phyloP scores from a whole-genome alignment of 2,113 vertebrate species.

The Terrapene triunguis region DNA sequence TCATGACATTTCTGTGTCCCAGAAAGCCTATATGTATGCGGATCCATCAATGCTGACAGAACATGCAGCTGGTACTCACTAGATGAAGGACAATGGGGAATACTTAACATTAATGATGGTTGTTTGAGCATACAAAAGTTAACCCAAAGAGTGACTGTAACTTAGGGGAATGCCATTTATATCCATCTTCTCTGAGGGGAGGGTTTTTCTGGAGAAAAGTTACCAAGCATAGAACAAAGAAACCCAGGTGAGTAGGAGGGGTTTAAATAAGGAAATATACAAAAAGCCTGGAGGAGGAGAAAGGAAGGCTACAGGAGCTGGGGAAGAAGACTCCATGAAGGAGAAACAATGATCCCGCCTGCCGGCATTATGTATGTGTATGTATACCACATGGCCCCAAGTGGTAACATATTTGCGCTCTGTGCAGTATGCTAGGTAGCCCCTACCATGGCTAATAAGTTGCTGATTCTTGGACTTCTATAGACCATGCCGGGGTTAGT shows the following conservation, averaged over 20 bases:
- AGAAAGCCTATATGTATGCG: background rate
- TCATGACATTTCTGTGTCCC: background rate
- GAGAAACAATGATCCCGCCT: background rate
- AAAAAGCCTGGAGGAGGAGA: background rate
- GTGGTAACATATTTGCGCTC: constrained; percentile 6
- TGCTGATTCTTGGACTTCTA: background rate
- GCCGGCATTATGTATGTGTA: constrained; percentile 15
- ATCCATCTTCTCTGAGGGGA: background rate
- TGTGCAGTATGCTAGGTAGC: constrained; percentile 39
- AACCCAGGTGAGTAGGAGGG: background rate
- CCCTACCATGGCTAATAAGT: background rate
- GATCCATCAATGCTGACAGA: background rate
- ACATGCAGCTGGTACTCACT: background rate
- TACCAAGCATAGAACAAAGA: background rate
- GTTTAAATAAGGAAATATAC: background rate
- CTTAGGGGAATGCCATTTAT: background rate
- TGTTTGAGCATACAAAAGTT: background rate
- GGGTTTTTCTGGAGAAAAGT: background rate
- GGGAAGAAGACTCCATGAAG: background rate
- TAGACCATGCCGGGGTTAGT: background rate
- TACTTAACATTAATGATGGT: background rate
- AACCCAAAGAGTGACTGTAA: background rate
- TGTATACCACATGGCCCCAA: constrained; percentile 12
- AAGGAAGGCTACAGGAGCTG: background rate
- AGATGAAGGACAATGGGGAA: background rate